A percentile compares a stretch with the other conserved stretches of the same genome.
These are phyloP conservation scores for Polyommatus iphigenia DNA, from an alignment of 2,888 invertebrate genomes.

Conservation along the genomic window DNA sequence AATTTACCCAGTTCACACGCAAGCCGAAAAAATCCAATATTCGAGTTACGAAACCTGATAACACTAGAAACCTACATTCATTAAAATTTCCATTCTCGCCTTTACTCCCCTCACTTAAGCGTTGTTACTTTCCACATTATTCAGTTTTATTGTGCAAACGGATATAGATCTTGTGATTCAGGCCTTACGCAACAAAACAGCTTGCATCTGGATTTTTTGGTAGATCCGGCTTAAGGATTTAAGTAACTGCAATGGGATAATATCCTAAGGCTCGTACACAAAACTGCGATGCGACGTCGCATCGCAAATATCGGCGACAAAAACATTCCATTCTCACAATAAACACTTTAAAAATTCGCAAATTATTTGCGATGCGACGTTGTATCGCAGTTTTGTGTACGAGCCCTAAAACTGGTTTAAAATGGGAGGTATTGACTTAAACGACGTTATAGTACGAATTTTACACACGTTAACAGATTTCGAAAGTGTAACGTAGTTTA, in stretches of 20 bases:
- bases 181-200: neutral
- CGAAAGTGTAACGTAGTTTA: too few relatives aligned
- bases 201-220: slow-evolving; percentile 11
- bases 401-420: neutral
- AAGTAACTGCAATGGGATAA: neutral
- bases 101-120: slow-evolving; percentile 1
- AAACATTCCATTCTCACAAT: too few relatives aligned
- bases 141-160: slow-evolving; percentile 20
- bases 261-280: too few relatives aligned
- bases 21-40: slow-evolving; percentile 11
- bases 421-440: neutral
- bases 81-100: slow-evolving; percentile 14
- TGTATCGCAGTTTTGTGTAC: too few relatives aligned
- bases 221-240: slow-evolving; percentile 15
- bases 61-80: slow-evolving; percentile 21
- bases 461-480: neutral
- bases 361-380: too few relatives aligned
- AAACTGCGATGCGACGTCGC: too few relatives aligned
- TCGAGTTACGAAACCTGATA: slow-evolving; percentile 6
- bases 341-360: too few relatives aligned
- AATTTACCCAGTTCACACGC: slow-evolving; percentile 20
- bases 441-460: neutral
- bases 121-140: slow-evolving; percentile 21
- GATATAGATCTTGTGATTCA: slow-evolving; percentile 29
- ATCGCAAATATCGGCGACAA: too few relatives aligned